Evolutionary conservation across 2,113 vertebrate genomes (phyloP), one percentile per base, ranked within the genome.

Genomic region (Paratilapia polleni): DNA sequence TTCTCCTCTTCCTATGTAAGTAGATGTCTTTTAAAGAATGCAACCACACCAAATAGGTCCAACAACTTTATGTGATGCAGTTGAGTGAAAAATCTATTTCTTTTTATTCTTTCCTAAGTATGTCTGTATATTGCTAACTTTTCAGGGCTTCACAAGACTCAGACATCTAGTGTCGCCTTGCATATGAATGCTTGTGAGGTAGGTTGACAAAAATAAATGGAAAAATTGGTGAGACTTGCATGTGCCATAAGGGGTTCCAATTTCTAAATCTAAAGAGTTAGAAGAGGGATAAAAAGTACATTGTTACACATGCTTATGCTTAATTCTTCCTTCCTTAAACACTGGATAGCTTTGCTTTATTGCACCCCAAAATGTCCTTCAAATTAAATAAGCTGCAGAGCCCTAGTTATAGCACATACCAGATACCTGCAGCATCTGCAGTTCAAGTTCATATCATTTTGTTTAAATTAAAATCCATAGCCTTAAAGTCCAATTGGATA

Each of bases 1-100:
- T 87, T 59, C 64, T 94, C 1, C 91, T 94, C 63, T 89, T 88
- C 75, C 85, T 90, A 5, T 95, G 94, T 94, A 86, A 91, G 94
- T 92, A 58, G 26, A 20, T 74, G n/a, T 80, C 56, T 78, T 59
- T 22, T 43, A 15, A 80, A 52, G 66, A 79, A 43, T 36, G 52
- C n/a, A n/a, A 43, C 77, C 54, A 52, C 6, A 63, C n/a, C 9
- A 41, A 86, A 58, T 41, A 17, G 66, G 22, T 80, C 15, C 14
- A 89, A n/a, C 20, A 49, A 19, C 61, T 87, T 86, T 13, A 26
- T 26, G 78, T 84, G 24, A 24, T 26, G 6, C 59, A 54, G 28
- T 24, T 59, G 5, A 19, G 6, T 80, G 76, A 73, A 31, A 52
- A 61, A 49, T 74, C 17, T 11, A 8, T 54, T 56, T 61, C 3